A percentile compares a stretch with the other conserved stretches of the same genome.
These are phyloP conservation scores for Acanthosepion lycidas DNA, from an alignment of 2,888 invertebrate genomes.

Conservation along the genomic window DNA sequence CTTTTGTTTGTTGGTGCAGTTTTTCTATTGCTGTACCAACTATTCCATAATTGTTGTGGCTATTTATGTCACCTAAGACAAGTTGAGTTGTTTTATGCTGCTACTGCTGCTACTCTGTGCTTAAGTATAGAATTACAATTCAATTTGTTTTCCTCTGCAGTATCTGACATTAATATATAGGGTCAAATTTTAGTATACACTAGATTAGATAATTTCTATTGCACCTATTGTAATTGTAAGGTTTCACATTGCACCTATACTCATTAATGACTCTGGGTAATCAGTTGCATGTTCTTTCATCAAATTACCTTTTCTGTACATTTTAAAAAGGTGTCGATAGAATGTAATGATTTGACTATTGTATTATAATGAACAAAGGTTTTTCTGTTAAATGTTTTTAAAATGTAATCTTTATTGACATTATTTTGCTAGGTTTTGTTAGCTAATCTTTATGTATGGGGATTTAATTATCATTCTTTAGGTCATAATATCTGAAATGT, in stretches of 20 bases:
- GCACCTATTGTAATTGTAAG: background rate
- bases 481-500: background rate
- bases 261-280: background rate
- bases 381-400: background rate
- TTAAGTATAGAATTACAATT: conserved; percentile 23
- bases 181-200: background rate
- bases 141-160: background rate
- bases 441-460: background rate
- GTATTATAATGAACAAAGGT: background rate
- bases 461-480: background rate
- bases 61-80: conserved; percentile 16
- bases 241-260: background rate
- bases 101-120: background rate
- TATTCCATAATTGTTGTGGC: conserved; percentile 23
- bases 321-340: background rate
- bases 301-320: background rate
- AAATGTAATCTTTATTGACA: background rate
- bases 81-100: conserved; percentile 33
- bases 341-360: background rate
- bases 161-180: background rate
- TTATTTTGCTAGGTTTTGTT: background rate
- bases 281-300: background rate
- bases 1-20: conserved; percentile 40
- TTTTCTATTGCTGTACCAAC: background rate
- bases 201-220: background rate